Conservation (phyloP, 2,888 invertebrate genomes). For the Leptopilina drosophilae region DNA sequence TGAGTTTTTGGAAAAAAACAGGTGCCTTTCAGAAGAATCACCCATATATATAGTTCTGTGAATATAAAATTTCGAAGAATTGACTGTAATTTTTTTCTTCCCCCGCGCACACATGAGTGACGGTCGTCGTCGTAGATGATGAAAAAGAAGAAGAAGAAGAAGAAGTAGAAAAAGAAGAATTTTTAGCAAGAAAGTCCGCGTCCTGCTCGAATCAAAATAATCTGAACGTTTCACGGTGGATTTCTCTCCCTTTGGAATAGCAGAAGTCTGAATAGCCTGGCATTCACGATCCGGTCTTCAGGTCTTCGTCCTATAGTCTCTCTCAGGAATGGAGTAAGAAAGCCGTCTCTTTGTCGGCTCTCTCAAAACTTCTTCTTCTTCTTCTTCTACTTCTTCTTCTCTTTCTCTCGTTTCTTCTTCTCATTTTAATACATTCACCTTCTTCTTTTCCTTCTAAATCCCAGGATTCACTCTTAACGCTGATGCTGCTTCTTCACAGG, state of each 20-base stretch:
- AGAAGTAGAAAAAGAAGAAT: background rate
- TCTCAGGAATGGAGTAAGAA: constrained; percentile 60
- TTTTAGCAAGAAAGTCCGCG: constrained; percentile 26
- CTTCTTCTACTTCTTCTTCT: constrained; percentile 44
- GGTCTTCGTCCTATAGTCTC: constrained; percentile 57
- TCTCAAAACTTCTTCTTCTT: constrained; percentile 41
- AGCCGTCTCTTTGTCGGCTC: constrained; percentile 68
- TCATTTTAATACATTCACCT: constrained; percentile 25
- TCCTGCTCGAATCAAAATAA: constrained; percentile 52
- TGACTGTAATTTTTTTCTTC: background rate
- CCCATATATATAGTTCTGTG: no score
- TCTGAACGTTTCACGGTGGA: constrained; percentile 44
- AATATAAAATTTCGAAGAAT: background rate
- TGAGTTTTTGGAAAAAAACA: no score
- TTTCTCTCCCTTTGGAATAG: constrained; percentile 46
- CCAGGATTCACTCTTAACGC: constrained; percentile 47
- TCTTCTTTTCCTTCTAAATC: constrained; percentile 50
- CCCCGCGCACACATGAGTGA: background rate
- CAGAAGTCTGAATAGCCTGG: constrained; percentile 52
- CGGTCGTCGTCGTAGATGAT: background rate
- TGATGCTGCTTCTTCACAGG: no score
- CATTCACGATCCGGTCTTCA: constrained; percentile 57
- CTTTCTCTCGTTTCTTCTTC: constrained; percentile 42
- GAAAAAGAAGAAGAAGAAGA: background rate
- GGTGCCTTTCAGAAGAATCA: no score